Percentiles rank a stretch among this genome's conserved stretches.
Evolutionary conservation across 2,113 vertebrate species (phyloP).

Genomic region (Scomber colias): DNA sequence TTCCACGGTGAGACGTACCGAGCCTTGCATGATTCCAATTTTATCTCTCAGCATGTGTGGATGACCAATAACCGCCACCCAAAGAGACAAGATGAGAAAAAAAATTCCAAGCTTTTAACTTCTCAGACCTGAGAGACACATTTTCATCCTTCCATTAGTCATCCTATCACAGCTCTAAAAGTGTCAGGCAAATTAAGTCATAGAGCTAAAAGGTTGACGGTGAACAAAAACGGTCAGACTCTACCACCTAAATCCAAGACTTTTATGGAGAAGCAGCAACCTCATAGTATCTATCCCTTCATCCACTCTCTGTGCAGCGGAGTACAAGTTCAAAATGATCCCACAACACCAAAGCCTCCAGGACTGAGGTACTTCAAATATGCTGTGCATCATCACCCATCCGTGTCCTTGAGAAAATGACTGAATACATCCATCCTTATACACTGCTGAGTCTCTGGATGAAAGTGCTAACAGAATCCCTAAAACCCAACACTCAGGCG

Average conservation of each 20-base stretch:
- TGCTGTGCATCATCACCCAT: background rate
- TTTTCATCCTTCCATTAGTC: background rate
- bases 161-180: constrained; percentile 4
- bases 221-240: background rate
- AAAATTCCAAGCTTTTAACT: constrained; percentile 3
- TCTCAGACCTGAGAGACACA: background rate
- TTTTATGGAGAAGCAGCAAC: too few relatives aligned
- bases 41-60: constrained; percentile 25
- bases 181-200: background rate
- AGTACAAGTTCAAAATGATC: background rate
- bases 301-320: background rate
- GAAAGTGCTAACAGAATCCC: background rate
- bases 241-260: background rate
- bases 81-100: background rate
- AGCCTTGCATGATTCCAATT: constrained; percentile 1
- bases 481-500: background rate
- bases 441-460: too few relatives aligned
- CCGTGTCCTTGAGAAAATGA: background rate
- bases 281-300: background rate
- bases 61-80: constrained; percentile 11
- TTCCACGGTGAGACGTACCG: background rate
- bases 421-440: background rate
- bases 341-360: background rate
- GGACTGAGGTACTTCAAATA: background rate
- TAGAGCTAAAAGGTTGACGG: background rate